Evolutionary conservation across 2,888 invertebrate genomes (phyloP), one percentile per base, ranked within the genome.

Genomic region (Lucinisca nassula): DNA sequence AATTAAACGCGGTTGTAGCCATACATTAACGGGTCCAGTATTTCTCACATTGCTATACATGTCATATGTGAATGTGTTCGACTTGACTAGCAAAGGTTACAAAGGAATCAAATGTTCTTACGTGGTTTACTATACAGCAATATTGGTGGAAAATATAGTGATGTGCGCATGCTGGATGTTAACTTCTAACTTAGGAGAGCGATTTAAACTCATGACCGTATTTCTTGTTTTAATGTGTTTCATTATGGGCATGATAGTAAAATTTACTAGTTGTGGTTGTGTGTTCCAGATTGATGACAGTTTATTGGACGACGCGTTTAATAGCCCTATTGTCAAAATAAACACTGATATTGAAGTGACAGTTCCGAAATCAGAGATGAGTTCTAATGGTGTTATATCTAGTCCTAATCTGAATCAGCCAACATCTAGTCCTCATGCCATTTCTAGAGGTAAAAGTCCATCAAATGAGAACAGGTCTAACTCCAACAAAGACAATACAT

Each of bases 131-230:
- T 94, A 94, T 73, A 86, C 93, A 3, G 79, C 88, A 4, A 84
- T 94, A 61, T 78, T 95, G 24, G 87, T 93, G 14, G 93, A 95
- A 80, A 94, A 94, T 83, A 87, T 94, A 14, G 81, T 92, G 24
- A 92, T 95, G 91, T 90, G 91, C 35, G 92, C 93, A n/a, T 85
- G 91, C 6, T 95, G 95, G 95, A 88, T 94, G 87, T 78, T 95
- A 27, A 88, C 84, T 8, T 89, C 93, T 0, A 72, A 89, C 12
- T 58, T 76, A 67, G 88, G 86, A 35, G 93, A 93, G 51, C 77
- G 89, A 27, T 85, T 90, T 73, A 92, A 93, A 67, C 82, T 95
- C n/a, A 73, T 90, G 27, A 87, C 90, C 0, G 90, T 92, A n/a
- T 88, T 94, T 17, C 74, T 90, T 8, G 79, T 94, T 14, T 79